Base-by-base conservation (phyloP, 2,888 invertebrate species). In the Julus scanicus region DNA sequence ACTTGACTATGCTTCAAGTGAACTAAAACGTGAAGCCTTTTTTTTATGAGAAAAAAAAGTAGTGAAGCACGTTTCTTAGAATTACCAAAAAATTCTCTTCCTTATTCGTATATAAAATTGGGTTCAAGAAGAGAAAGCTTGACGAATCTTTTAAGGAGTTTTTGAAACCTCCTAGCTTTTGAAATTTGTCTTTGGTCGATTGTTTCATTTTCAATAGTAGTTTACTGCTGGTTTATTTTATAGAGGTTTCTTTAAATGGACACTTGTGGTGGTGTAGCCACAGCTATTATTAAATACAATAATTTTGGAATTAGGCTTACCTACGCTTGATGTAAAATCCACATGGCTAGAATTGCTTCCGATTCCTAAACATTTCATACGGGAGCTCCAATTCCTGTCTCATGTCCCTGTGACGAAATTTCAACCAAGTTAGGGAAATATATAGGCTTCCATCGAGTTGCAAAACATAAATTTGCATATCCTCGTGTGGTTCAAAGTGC, bases 41-140 rank as follows among this genome's bases (percentile, higher is more conserved):
- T 53, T 53, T 71, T 71, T 71, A 63, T 53, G 53, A 63, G 53
- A 53, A 53, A 53, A 63, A 63, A 63, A 44, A 44, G 44, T n/a
- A 63, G 20, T 20, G 63, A 63, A 63, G 20, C 63, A 63, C 20
- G 63, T 71, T 71, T 71, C 20, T 71, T 20, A 20, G 29, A 71
- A 29, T 71, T 71, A 29, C 71, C 71, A 71, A 71, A 20, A 4
- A 71, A 71, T 71, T 71, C 71, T 29, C 71, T 71, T 71, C 71
- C 71, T 71, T 29, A 71, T 71, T 71, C 29, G 71, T 57, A 17
- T 44, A 44, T 44, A n/a, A 57, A 57, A 57, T 15, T 8, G n/a
- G 57, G 57, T 57, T 57, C 44, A 53, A 71, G 29, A 63, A 20
- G 63, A 63, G 63, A 63, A 63, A 20, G 63, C 20, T 63, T 20